Percentiles rank a stretch among this genome's conserved stretches.
Evolutionary conservation across 2,888 invertebrate species (phyloP).

Genomic region (Euclidia mi): DNA sequence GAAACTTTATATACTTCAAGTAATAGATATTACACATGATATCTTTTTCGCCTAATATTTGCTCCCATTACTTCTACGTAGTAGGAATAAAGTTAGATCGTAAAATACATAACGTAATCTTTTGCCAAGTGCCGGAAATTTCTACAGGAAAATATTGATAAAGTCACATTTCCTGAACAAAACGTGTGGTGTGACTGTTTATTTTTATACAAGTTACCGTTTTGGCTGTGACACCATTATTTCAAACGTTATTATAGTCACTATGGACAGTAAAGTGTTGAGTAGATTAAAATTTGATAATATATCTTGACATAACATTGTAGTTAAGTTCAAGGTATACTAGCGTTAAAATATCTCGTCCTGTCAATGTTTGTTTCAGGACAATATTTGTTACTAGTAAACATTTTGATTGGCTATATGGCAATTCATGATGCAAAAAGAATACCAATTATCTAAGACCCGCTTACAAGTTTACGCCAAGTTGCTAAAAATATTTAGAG

Average conservation of each 20-base stretch:
- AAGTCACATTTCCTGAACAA: conserved; percentile 45
- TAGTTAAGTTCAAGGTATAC: too few species aligned
- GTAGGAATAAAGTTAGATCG: conserved; percentile 35
- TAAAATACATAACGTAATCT: conserved; percentile 53
- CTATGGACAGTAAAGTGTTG: too few species aligned
- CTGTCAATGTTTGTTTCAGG: too few species aligned
- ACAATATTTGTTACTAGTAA: too few species aligned
- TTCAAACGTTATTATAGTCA: conserved; percentile 26
- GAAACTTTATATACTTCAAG: conserved; percentile 9
- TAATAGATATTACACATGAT: conserved; percentile 34
- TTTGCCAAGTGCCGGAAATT: conserved; percentile 54
- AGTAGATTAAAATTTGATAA: too few species aligned
- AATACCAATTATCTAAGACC: too few species aligned
- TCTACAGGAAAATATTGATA: conserved; percentile 45
- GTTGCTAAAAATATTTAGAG: too few species aligned
- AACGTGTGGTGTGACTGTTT: conserved; percentile 39
- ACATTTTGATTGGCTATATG: too few species aligned
- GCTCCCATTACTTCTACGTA: conserved; percentile 26
- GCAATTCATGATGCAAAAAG: too few species aligned
- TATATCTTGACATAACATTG: too few species aligned
- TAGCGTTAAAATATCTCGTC: too few species aligned
- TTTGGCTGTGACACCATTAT: conserved; percentile 25
- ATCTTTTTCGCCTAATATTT: conserved; percentile 30
- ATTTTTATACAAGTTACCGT: conserved; percentile 34
- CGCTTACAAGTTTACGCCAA: too few species aligned